phyloP scores from a whole-genome alignment of 1,140 invertebrate genomes.

The Meloidogyne chitwoodi region DNA sequence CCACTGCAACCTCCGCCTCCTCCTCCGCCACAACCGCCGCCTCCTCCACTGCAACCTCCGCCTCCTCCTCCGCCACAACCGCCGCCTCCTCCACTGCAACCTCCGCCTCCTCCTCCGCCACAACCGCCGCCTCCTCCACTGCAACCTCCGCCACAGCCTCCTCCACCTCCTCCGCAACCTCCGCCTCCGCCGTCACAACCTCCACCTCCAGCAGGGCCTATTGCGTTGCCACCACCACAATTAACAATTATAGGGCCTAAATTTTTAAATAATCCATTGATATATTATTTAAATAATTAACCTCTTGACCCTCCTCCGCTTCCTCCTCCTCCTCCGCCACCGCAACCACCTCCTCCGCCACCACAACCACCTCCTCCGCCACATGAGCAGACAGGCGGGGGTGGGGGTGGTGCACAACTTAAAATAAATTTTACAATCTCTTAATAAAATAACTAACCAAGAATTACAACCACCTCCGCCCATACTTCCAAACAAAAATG shows the following conservation, averaged over 20 bases:
- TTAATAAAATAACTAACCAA: not conserved
- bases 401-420: not conserved
- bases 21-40: not conserved
- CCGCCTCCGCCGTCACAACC: not conserved
- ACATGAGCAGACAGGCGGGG: not conserved
- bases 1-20: not conserved
- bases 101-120: not conserved
- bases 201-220: not conserved
- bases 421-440: not conserved
- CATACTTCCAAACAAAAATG: not conserved
- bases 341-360: not conserved
- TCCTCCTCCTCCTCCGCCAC: not conserved
- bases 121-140: not conserved
- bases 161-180: not conserved
- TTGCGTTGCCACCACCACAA: not conserved
- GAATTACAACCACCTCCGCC: not conserved
- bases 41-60: not conserved
- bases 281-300: not conserved
- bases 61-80: not conserved
- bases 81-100: not conserved
- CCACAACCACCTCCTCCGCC: not conserved
- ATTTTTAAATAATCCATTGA: not conserved
- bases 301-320: not conserved
- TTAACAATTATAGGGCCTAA: not conserved
- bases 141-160: not conserved